Evolutionary conservation across 1,140 invertebrate genomes (phyloP).

Genomic region (Hypothenemus hampei): DNA sequence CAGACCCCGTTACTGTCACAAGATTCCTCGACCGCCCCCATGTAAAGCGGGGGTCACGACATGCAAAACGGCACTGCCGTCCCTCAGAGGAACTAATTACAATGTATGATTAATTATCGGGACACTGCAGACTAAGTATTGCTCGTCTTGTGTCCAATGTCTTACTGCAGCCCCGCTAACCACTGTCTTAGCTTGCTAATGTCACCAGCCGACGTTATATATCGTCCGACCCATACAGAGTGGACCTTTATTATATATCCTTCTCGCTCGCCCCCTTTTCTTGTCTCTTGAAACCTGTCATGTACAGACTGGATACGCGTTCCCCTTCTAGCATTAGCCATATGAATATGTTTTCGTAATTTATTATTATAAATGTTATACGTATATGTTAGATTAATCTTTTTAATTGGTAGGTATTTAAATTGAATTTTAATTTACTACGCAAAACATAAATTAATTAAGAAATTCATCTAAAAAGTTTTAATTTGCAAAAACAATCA

Average conservation of each 20-base stretch:
- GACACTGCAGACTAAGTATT: slow-evolving; percentile 40
- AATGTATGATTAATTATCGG: slow-evolving; percentile 46
- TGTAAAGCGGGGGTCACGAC: slow-evolving; percentile 28
- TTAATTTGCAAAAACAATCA: too few species aligned
- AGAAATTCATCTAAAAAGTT: too few species aligned
- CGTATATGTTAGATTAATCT: too few species aligned
- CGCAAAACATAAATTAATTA: too few species aligned
- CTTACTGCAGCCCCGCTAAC: slow-evolving; percentile 43
- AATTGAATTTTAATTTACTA: too few species aligned
- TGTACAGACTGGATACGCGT: slow-evolving; percentile 3
- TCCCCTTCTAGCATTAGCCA: too few species aligned
- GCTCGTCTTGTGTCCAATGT: slow-evolving; percentile 42
- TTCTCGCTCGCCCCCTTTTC: too few species aligned
- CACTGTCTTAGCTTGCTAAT: slow-evolving; percentile 45
- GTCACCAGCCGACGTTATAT: slow-evolving; percentile 38
- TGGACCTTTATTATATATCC: slow-evolving; percentile 16
- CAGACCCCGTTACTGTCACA: slow-evolving; percentile 2
- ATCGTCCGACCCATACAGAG: slow-evolving; percentile 24
- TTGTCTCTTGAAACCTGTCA: too few species aligned
- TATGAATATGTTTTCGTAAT: too few species aligned
- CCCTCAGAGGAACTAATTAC: slow-evolving; percentile 44
- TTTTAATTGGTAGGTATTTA: too few species aligned
- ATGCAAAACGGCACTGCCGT: slow-evolving; percentile 27
- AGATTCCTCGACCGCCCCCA: slow-evolving; percentile 12
- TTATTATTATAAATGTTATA: too few species aligned